phyloP scores from a whole-genome alignment of 2,888 invertebrate species.

The Fragum whitleyi region DNA sequence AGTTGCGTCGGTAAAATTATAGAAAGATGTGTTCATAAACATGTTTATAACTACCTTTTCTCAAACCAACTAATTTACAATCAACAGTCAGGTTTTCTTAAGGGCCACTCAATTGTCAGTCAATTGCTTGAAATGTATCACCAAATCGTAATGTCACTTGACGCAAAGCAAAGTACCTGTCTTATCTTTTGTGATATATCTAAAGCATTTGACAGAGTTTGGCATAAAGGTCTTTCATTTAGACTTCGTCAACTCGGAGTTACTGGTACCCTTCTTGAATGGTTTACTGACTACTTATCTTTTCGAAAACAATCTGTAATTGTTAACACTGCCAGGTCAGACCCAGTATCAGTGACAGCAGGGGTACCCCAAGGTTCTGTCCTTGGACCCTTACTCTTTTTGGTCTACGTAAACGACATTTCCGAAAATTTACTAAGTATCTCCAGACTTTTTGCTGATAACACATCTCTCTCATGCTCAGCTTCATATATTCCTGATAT shows the following conservation, averaged over 20 bases:
- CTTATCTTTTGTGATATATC: conserved; percentile 54
- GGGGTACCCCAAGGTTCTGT: conserved; percentile 42
- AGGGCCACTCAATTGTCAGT: conserved; percentile 51
- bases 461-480: conserved; percentile 31
- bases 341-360: background rate
- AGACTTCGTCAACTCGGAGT: conserved; percentile 51
- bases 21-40: conserved; percentile 48
- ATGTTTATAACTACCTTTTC: conserved; percentile 38
- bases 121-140: conserved; percentile 52
- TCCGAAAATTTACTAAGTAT: conserved; percentile 31
- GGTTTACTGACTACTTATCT: conserved; percentile 41
- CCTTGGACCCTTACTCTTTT: conserved; percentile 40
- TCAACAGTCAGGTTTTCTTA: conserved; percentile 45
- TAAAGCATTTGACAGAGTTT: conserved; percentile 59
- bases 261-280: conserved; percentile 28
- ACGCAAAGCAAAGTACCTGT: conserved; percentile 28
- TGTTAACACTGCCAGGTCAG: background rate
- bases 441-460: conserved; percentile 46
- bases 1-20: conserved; percentile 43
- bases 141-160: conserved; percentile 34
- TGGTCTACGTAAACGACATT: conserved; percentile 43
- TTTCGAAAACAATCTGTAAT: conserved; percentile 33
- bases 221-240: conserved; percentile 45
- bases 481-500: conserved; percentile 19
- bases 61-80: conserved; percentile 43